These are phyloP conservation scores for Rotaria sp. DNA, from an alignment of 2,888 invertebrate genomes.

Conservation along the genomic window DNA sequence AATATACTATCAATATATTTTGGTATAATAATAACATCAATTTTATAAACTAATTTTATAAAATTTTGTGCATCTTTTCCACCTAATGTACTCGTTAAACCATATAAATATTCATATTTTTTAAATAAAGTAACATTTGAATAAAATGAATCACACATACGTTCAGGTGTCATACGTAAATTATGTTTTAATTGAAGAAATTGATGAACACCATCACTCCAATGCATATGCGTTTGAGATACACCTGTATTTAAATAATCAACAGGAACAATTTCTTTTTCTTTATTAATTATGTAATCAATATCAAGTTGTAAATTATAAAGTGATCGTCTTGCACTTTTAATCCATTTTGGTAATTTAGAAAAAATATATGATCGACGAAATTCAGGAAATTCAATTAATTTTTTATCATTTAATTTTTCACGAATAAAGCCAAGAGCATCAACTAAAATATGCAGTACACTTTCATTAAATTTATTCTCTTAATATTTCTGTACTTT, in stretches of 20 bases:
- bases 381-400: background rate
- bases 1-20: background rate
- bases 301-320: slow-evolving; percentile 34
- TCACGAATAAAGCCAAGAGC: background rate
- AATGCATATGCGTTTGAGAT: slow-evolving; percentile 41
- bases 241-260: slow-evolving; percentile 43
- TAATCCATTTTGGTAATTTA: background rate
- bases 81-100: slow-evolving; percentile 44
- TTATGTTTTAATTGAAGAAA: slow-evolving; percentile 43
- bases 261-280: slow-evolving; percentile 41
- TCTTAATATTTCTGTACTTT: no score
- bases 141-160: slow-evolving; percentile 41
- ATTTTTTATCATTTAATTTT: background rate
- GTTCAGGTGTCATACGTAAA: slow-evolving; percentile 40
- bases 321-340: background rate
- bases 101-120: slow-evolving; percentile 44
- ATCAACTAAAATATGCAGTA: background rate
- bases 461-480: no score
- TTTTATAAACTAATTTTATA: slow-evolving; percentile 37
- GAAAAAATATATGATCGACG: background rate
- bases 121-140: slow-evolving; percentile 42
- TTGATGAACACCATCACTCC: slow-evolving; percentile 43
- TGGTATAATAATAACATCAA: slow-evolving; percentile 15
- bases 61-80: slow-evolving; percentile 46
- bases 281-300: slow-evolving; percentile 41